Conservation (phyloP, 2,888 invertebrate genomes). For the Caenorhabditis wallacei region DNA sequence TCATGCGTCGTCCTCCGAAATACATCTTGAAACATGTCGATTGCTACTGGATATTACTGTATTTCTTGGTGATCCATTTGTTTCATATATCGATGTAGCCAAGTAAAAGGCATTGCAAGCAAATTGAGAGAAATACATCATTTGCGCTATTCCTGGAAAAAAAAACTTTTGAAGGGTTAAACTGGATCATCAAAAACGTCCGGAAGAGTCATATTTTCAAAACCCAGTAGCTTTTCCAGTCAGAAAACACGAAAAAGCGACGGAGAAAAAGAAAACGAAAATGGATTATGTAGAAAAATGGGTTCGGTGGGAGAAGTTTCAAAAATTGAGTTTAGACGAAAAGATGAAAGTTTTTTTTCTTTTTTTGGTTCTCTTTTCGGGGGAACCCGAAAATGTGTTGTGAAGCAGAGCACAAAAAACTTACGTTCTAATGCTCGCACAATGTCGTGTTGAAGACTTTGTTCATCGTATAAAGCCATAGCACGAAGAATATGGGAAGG, state of each 20-base stretch:
- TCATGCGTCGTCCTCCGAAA: slow-evolving; percentile 65
- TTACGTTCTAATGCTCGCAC: slow-evolving; percentile 69
- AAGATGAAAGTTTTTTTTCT: slow-evolving; percentile 21
- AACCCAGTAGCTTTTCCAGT: slow-evolving; percentile 14
- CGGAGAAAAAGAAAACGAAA: slow-evolving; percentile 11
- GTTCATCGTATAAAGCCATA: slow-evolving; percentile 73
- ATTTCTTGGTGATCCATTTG: slow-evolving; percentile 69
- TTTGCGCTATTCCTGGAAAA: slow-evolving; percentile 76
- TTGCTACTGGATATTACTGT: slow-evolving; percentile 69
- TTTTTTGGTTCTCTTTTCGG: slow-evolving; percentile 9
- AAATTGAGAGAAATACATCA: slow-evolving; percentile 82
- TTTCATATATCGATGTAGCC: slow-evolving; percentile 82
- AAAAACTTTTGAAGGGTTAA: slow-evolving; percentile 16
- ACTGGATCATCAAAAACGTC: slow-evolving; percentile 39
- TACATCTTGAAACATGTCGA: slow-evolving; percentile 69
- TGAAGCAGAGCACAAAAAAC: slow-evolving; percentile 42
- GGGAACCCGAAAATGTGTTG: slow-evolving; percentile 43
- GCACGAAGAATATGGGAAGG: slow-evolving; percentile 78
- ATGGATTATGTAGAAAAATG: slow-evolving; percentile 56
- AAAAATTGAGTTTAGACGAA: slow-evolving; percentile 52
- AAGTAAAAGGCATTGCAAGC: slow-evolving; percentile 82
- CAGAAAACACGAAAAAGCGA: neutral
- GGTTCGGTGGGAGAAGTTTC: slow-evolving; percentile 40
- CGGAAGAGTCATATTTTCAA: slow-evolving; percentile 11
- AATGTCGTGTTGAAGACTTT: slow-evolving; percentile 51